Evolutionary conservation across 2,797 vertebrate genomes (phyloP).

Genomic region (Fistularia tabacaria): DNA sequence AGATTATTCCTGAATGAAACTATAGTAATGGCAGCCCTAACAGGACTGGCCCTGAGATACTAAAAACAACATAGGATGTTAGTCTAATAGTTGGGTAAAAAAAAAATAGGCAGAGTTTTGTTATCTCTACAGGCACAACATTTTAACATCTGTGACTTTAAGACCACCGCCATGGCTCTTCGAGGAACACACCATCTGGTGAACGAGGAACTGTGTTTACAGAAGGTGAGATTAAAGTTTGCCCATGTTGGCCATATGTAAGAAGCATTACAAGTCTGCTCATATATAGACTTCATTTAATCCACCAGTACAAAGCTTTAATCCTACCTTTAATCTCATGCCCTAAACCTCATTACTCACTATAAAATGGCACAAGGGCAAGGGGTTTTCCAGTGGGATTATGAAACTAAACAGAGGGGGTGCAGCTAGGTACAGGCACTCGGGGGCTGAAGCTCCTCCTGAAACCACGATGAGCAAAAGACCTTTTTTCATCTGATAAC

Average conservation of each 20-base stretch:
- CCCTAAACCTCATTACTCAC: constrained; percentile 63
- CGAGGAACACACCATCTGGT: neutral
- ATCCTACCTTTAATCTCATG: constrained; percentile 68
- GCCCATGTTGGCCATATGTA: constrained; percentile 39
- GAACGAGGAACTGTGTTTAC: constrained; percentile 44
- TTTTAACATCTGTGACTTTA: neutral
- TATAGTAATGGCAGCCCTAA: constrained; percentile 10
- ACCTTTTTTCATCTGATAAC: no score
- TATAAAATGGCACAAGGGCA: constrained; percentile 67
- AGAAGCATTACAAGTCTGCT: constrained; percentile 46
- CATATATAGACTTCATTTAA: constrained; percentile 51
- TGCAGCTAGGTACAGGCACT: constrained; percentile 6
- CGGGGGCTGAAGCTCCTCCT: constrained; percentile 12
- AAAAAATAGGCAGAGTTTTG: no score
- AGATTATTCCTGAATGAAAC: constrained; percentile 45
- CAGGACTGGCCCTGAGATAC: neutral
- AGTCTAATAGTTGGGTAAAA: no score
- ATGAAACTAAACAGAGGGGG: constrained; percentile 34
- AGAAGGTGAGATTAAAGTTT: constrained; percentile 35
- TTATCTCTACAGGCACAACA: neutral
- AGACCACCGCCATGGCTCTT: neutral
- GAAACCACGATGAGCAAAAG: neutral
- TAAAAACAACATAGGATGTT: no score
- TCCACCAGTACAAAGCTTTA: constrained; percentile 56
- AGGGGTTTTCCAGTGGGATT: constrained; percentile 62